These are phyloP conservation scores for Cynoglossus semilaevis DNA, from an alignment of 2,113 vertebrate genomes.

Conservation along the genomic window DNA sequence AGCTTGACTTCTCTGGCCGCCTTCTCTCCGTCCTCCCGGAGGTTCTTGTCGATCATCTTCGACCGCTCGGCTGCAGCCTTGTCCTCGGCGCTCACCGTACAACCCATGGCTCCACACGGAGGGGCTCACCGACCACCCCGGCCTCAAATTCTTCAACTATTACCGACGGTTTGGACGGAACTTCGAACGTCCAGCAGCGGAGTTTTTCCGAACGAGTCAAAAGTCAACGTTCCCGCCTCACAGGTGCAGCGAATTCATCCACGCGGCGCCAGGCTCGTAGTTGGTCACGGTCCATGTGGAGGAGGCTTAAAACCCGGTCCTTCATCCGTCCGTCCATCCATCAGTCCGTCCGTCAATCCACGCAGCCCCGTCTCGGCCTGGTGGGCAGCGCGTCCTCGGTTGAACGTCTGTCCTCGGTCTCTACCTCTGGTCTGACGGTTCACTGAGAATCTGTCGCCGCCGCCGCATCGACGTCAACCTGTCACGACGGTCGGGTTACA, in stretches of 20 bases:
- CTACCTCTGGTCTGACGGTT: background rate
- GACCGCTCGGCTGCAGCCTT: slow-evolving; percentile 93
- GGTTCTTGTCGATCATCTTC: slow-evolving; percentile 96
- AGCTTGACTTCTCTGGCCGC: slow-evolving; percentile 93
- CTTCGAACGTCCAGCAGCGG: background rate
- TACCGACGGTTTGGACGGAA: slow-evolving; percentile 1
- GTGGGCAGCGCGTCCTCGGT: slow-evolving; percentile 16
- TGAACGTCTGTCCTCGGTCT: slow-evolving; percentile 4
- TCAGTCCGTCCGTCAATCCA: background rate
- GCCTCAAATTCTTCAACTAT: slow-evolving; percentile 13
- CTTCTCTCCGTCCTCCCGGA: slow-evolving; percentile 93
- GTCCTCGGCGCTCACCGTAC: slow-evolving; percentile 93
- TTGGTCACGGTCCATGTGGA: slow-evolving; percentile 43
- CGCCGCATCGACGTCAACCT: slow-evolving; percentile 32
- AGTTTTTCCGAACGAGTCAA: slow-evolving; percentile 12
- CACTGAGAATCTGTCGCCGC: background rate
- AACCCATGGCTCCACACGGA: slow-evolving; percentile 83
- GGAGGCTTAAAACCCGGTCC: slow-evolving; percentile 3
- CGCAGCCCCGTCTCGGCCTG: slow-evolving; percentile 7
- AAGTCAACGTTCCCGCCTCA: slow-evolving; percentile 23
- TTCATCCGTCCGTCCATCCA: slow-evolving; percentile 24
- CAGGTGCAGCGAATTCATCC: background rate
- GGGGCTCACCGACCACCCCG: slow-evolving; percentile 39
- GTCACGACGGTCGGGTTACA: slow-evolving; percentile 50
- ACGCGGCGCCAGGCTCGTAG: background rate